Percentiles rank a stretch among this genome's conserved stretches.
These are phyloP conservation scores for Meloidogyne exigua DNA, from an alignment of 1,140 invertebrate genomes.

Conservation along the genomic window DNA sequence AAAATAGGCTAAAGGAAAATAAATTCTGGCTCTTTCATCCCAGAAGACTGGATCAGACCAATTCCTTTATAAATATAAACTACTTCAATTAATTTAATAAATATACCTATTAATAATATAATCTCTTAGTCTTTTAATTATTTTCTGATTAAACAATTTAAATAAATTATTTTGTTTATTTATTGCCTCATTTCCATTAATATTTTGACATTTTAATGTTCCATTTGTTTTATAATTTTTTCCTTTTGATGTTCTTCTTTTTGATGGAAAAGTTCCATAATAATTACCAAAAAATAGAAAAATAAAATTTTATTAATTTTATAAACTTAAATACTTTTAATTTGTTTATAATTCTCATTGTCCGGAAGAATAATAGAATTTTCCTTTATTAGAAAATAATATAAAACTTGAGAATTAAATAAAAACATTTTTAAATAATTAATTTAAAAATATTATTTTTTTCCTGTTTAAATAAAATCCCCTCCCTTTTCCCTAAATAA, in stretches of 20 bases:
- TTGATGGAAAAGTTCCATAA: not conserved
- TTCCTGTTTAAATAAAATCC: too few species aligned
- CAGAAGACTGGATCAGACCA: conserved; percentile 51
- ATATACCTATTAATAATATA: not conserved
- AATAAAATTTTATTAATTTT: not conserved
- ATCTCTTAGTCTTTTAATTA: not conserved
- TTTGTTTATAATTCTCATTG: not conserved
- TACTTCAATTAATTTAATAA: too few species aligned
- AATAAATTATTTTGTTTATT: not conserved
- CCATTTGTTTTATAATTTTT: not conserved
- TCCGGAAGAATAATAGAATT: not conserved
- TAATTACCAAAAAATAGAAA: not conserved
- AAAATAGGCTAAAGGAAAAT: conserved; percentile 18
- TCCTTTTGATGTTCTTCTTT: not conserved
- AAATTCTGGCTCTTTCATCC: conserved; percentile 37
- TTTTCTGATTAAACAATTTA: not conserved
- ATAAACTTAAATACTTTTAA: not conserved
- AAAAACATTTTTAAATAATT: too few species aligned
- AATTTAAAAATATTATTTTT: too few species aligned
- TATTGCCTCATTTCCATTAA: not conserved
- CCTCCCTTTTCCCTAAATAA: too few species aligned
- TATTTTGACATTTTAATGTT: conserved; percentile 9
- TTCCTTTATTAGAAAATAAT: not conserved
- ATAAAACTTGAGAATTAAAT: too few species aligned
- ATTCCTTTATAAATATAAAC: conserved; percentile 19